phyloP scores from a whole-genome alignment of 2,888 invertebrate genomes.

The Penaeus monodon region DNA sequence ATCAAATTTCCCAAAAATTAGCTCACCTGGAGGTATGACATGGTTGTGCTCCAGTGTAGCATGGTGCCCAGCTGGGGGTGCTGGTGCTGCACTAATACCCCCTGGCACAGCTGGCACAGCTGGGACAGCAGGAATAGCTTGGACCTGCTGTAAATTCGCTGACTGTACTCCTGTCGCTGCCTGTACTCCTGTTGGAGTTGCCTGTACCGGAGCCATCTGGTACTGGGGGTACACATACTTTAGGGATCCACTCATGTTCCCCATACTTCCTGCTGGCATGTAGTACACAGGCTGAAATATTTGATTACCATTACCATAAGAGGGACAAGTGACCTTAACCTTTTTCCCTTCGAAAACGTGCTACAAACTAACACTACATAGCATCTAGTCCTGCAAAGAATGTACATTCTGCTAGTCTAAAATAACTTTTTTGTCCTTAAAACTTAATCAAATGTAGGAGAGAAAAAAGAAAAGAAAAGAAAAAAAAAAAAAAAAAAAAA shows the following conservation, averaged over 20 bases:
- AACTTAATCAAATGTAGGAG: not conserved
- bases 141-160: slow-evolving; percentile 42
- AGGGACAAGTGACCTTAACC: too few relatives aligned
- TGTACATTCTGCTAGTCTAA: too few relatives aligned
- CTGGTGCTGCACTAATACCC: slow-evolving; percentile 37
- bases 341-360: too few relatives aligned
- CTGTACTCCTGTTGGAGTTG: slow-evolving; percentile 31
- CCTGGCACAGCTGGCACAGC: slow-evolving; percentile 40
- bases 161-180: slow-evolving; percentile 43
- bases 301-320: too few relatives aligned
- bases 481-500: not conserved
- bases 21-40: slow-evolving; percentile 45
- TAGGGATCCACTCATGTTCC: slow-evolving; percentile 45
- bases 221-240: slow-evolving; percentile 65
- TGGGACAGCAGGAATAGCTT: slow-evolving; percentile 35
- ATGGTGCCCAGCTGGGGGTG: slow-evolving; percentile 47
- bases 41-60: slow-evolving; percentile 49
- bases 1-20: not conserved
- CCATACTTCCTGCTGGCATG: slow-evolving; percentile 55
- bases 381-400: too few relatives aligned
- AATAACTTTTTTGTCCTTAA: too few relatives aligned
- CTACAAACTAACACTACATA: too few relatives aligned
- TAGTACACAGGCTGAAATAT: slow-evolving; percentile 62
- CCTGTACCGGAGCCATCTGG: slow-evolving; percentile 46
- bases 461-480: not conserved